Evolutionary conservation across 2,888 invertebrate genomes (phyloP).

Genomic region (Dyspetes luteomarginatus): DNA sequence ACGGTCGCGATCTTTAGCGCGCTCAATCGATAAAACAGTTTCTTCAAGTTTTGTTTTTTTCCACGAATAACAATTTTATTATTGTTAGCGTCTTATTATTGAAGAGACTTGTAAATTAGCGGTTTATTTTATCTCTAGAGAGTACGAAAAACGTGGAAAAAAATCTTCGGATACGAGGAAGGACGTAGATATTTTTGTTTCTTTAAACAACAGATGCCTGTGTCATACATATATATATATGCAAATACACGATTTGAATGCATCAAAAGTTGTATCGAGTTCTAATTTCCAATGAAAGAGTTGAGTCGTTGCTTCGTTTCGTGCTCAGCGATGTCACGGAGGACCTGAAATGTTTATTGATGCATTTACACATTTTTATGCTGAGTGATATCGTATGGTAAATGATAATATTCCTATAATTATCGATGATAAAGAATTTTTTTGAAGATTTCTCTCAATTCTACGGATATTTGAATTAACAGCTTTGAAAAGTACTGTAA

Average conservation of each 20-base stretch:
- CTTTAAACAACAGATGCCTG: not conserved
- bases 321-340: constrained; percentile 61
- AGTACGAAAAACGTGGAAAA: constrained; percentile 80
- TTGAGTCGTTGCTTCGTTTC: constrained; percentile 61
- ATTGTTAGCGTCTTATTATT: not conserved
- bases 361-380: constrained; percentile 32
- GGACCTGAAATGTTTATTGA: constrained; percentile 59
- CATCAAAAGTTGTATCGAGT: constrained; percentile 12
- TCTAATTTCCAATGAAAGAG: constrained; percentile 44
- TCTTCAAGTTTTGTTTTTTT: not conserved
- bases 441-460: not conserved
- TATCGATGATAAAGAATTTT: not conserved
- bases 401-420: not conserved
- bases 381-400: constrained; percentile 29
- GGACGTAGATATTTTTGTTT: not conserved
- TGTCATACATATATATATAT: not conserved
- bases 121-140: constrained; percentile 73
- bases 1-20: not conserved
- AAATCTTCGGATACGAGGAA: not conserved
- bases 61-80: not conserved
- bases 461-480: no score
- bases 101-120: not conserved
- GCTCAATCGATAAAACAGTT: constrained; percentile 12
- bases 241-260: no score
- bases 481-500: no score